phyloP scores from a whole-genome alignment of 2,113 vertebrate species.

The Brienomyrus longianalis region DNA sequence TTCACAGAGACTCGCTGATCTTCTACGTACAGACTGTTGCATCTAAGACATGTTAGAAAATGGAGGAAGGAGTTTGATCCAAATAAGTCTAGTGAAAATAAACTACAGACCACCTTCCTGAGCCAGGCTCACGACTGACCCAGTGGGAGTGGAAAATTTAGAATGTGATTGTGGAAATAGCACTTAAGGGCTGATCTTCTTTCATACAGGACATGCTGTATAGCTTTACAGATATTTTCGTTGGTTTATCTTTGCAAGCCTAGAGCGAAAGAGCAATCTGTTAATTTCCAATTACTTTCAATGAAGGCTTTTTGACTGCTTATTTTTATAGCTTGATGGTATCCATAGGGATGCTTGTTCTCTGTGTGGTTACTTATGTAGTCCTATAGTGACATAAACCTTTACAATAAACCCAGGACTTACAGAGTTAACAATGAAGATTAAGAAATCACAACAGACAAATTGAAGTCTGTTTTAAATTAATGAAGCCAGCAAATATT shows the following conservation, averaged over 20 bases:
- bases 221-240: background rate
- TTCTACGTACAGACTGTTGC: background rate
- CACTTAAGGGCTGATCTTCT: background rate
- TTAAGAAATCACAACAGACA: background rate
- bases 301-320: background rate
- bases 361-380: background rate
- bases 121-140: background rate
- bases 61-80: background rate
- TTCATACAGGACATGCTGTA: background rate
- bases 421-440: background rate
- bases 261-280: background rate
- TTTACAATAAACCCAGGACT: background rate
- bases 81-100: conserved; percentile 19
- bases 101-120: background rate
- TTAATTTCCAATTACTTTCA: background rate
- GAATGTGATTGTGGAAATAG: background rate
- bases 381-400: background rate
- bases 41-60: background rate
- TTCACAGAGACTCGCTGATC: background rate
- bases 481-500: background rate
- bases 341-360: background rate
- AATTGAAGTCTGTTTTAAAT: background rate
- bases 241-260: background rate
- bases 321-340: background rate
- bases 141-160: background rate